phyloP scores from a whole-genome alignment of 2,797 vertebrate genomes.

The Gobio occitaniae region DNA sequence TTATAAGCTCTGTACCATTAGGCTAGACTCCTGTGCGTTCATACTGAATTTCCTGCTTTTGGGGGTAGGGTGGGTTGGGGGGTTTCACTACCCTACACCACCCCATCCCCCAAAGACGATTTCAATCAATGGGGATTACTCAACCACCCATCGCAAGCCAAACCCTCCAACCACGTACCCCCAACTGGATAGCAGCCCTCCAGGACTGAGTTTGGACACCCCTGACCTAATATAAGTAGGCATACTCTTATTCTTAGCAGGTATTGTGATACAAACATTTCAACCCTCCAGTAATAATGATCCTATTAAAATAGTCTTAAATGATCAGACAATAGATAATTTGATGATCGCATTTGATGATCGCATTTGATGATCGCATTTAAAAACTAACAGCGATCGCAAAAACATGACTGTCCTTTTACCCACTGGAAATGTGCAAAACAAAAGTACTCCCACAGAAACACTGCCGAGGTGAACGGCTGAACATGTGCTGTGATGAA shows the following conservation, averaged over 20 bases:
- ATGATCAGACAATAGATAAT: too few species aligned
- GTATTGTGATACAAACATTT: background rate
- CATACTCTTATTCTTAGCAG: background rate
- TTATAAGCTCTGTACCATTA: too few species aligned
- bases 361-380: background rate
- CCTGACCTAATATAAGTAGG: background rate
- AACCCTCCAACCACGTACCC: too few species aligned
- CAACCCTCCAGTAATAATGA: background rate
- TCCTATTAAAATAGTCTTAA: background rate
- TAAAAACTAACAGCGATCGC: background rate
- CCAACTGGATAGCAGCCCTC: background rate
- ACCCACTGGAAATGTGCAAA: background rate
- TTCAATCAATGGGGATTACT: too few species aligned
- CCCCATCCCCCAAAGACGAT: too few species aligned
- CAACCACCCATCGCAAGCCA: too few species aligned
- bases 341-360: background rate
- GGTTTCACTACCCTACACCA: too few species aligned
- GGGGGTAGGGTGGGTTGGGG: too few species aligned
- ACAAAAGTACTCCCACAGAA: constrained; percentile 20
- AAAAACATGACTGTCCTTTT: background rate
- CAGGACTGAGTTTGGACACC: too few species aligned
- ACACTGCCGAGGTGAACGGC: constrained; percentile 41
- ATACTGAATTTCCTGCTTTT: too few species aligned
- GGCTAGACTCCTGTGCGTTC: too few species aligned
- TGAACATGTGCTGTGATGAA: constrained; percentile 19